phyloP scores from a whole-genome alignment of 2,113 vertebrate species.

The Plecotus auritus region DNA sequence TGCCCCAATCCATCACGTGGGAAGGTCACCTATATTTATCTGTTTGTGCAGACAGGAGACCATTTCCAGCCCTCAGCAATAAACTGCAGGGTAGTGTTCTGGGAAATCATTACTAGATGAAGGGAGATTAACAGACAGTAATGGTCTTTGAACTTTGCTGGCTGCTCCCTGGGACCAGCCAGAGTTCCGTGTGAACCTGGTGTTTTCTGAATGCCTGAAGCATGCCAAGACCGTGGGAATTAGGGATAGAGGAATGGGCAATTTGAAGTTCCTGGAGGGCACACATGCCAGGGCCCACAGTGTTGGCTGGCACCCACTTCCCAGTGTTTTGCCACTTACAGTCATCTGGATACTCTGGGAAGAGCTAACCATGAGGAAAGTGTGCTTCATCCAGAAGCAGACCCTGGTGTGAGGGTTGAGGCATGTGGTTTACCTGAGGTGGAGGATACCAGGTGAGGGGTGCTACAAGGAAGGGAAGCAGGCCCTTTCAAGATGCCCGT shows the following conservation, averaged over 20 bases:
- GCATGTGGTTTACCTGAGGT: not conserved
- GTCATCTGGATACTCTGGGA: not conserved
- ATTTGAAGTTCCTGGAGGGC: not conserved
- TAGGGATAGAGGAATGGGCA: not conserved
- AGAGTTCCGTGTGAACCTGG: not conserved
- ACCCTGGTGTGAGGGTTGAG: not conserved
- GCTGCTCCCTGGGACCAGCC: fast-evolving
- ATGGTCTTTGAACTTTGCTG: slow-evolving; percentile 32
- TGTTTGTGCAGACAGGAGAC: slow-evolving; percentile 31
- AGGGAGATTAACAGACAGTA: slow-evolving; percentile 40
- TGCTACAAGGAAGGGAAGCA: not conserved
- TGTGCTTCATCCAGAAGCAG: not conserved
- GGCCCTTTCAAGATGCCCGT: fast-evolving
- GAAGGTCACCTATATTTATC: slow-evolving; percentile 61
- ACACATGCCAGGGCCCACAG: not conserved
- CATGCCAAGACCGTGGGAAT: too few relatives aligned
- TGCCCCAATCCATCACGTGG: not conserved
- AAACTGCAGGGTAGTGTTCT: slow-evolving; percentile 14
- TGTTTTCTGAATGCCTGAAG: not conserved
- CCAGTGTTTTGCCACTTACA: not conserved
- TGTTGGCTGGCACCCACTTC: not conserved
- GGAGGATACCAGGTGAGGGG: fast-evolving
- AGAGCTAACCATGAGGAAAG: not conserved
- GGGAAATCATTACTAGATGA: not conserved
- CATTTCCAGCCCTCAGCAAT: not conserved